Evolutionary conservation across 2,113 vertebrate species (phyloP).

Genomic region (Tragulus kanchil): DNA sequence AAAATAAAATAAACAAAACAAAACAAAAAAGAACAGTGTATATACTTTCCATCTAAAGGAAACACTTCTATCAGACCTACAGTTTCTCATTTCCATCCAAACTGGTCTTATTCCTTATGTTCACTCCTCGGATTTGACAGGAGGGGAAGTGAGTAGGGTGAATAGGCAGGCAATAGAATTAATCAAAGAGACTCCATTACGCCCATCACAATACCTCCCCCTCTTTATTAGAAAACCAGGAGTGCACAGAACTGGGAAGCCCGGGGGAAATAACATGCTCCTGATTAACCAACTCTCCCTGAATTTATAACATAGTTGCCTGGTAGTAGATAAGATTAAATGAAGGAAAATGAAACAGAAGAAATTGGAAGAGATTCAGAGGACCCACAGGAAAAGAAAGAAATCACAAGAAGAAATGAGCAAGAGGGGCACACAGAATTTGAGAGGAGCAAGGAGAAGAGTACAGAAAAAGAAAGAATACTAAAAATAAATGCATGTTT

Average conservation of each 20-base stretch:
- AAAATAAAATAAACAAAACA: too few relatives aligned
- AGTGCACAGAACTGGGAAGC: neutral
- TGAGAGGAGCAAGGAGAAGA: neutral
- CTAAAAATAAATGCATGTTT: neutral
- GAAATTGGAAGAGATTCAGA: neutral
- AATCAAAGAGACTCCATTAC: neutral
- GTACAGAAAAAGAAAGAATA: neutral
- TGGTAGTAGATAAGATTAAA: neutral
- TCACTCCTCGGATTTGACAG: neutral
- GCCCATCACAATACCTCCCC: neutral
- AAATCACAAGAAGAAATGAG: neutral
- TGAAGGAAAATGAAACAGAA: constrained; percentile 12
- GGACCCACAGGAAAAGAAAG: neutral
- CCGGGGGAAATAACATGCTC: constrained; percentile 37
- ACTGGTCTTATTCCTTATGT: neutral
- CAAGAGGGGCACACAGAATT: neutral
- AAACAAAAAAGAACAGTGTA: neutral
- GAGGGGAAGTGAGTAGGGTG: neutral
- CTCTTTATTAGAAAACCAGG: neutral
- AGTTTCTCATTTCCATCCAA: neutral
- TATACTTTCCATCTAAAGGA: neutral
- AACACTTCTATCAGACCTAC: neutral
- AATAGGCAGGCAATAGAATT: constrained; percentile 13
- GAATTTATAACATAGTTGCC: neutral
- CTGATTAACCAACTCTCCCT: constrained; percentile 25